Conservation (phyloP, 2,797 vertebrate genomes). For the Semotilus atromaculatus region DNA sequence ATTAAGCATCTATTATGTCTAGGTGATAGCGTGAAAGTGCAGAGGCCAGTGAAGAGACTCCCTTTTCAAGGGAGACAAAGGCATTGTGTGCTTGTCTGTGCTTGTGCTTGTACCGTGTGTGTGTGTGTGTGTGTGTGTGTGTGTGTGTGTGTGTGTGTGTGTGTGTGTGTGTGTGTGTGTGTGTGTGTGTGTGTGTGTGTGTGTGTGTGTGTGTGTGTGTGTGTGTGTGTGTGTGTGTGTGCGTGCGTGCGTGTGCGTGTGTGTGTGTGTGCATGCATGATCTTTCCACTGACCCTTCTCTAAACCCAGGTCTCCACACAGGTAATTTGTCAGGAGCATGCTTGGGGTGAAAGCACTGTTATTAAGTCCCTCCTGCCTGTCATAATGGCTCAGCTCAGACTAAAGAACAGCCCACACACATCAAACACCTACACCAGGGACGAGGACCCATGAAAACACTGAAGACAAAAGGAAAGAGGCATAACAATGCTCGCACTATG, state of each 20-base stretch:
- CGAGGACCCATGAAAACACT: conserved; percentile 21
- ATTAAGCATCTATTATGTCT: conserved; percentile 37
- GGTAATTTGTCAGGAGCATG: conserved; percentile 56
- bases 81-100: conserved; percentile 17
- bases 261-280: not conserved
- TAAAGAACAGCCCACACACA: conserved; percentile 50
- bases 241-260: too few relatives aligned
- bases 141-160: too few relatives aligned
- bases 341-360: conserved; percentile 48
- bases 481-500: conserved; percentile 23
- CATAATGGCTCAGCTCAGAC: conserved; percentile 48
- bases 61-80: conserved; percentile 21
- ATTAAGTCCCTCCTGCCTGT: conserved; percentile 49
- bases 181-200: too few relatives aligned
- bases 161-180: too few relatives aligned
- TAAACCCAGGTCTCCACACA: conserved; percentile 51
- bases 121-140: too few relatives aligned
- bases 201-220: too few relatives aligned
- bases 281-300: conserved; percentile 47
- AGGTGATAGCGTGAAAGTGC: conserved; percentile 11
- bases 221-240: too few relatives aligned
- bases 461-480: conserved; percentile 31
- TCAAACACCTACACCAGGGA: conserved; percentile 46
- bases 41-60: conserved; percentile 19
- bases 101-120: too few relatives aligned